Base-by-base conservation (phyloP, 2,888 invertebrate genomes). In the Plebejus argus region DNA sequence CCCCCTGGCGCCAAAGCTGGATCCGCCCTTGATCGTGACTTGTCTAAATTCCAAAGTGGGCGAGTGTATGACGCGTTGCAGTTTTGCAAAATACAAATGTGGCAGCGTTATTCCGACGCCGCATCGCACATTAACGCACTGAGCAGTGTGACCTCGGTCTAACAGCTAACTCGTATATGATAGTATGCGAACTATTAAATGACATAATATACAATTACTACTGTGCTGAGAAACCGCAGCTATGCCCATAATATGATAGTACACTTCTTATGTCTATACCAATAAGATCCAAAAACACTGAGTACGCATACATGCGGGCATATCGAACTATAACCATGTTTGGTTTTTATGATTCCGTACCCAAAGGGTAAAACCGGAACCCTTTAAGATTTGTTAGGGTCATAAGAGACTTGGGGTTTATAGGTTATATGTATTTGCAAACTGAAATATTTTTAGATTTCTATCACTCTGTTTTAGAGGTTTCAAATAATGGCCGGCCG, bases 161-260 rank as follows among this genome's bases (percentile, higher is more conserved):
- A 58, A 61, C 20, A 23, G 23, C 18, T 53, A 20, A 61, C 20
- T 61, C 61, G 61, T 23, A 10, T 61, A 23, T 23, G 61, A 61
- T 61, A 61, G 20, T 61, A 61, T 61, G 61, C 72, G 39, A 39
- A 39, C 71, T 56, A 39, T 53, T 72, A 39, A 72, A 56, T 35
- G 56, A 23, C 71, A 71, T 77, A 77, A 71, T 77, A 77, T 77
- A 71, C 20, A 72, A 58, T 77, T 77, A 77, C 77, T 71, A 71
- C 71, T 39, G 39, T 56, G 39, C 56, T 71, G 39, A 58, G 56
- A 77, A 77, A 77, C 77, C 71, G 71, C 77, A 71, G 77, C 53
- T 71, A 77, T 28, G 49, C 23, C 61, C 61, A 23, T 23, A 23
- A 23, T 23, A 23, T 23, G 23, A 23, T 20, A 20, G 0, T 61